Evolutionary conservation across 1,140 invertebrate genomes (phyloP), one percentile per base, ranked within the genome.

Genomic region (Cydia fagiglandana): DNA sequence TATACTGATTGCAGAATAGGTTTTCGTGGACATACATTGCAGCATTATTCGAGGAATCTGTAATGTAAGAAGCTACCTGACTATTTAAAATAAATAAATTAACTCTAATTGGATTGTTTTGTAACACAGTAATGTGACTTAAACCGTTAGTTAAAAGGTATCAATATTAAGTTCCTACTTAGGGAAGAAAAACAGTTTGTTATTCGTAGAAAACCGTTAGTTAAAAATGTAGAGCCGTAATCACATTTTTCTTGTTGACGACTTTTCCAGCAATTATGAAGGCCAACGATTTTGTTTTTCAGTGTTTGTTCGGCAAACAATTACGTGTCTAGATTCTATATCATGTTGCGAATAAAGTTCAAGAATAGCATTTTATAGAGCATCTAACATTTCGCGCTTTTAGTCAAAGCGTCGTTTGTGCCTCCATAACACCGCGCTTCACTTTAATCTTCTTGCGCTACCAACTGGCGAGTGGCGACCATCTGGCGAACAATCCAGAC

Each of bases 401-500:
- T 68, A 68, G 64, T 20, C 4, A 24, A 13, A 64, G 24, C 64
- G 2, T 38, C 30, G 17, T 70, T 70, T 17, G 7, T 15, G 45
- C 34, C 66, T 70, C 17, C 34, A 38, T 17, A 20, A 17, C 34
- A 0, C 15, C n/a, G 66, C 45, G 15, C 20, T 20, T n/a, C 34
- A 5, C 66, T 70, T 70, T 70, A 70, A 68, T 68, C 64, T 66
- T 70, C 34, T 41, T n/a, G 7, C 66, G 24, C 66, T 17, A 41
- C 66, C 66, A 38, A 38, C 66, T 70, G 66, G 30, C n/a, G n/a
- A 38, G 34, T 70, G 38, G 30, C 34, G 7, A 45, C 66, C 66
- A 70, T 70, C 34, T 70, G 66, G 66, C 15, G 34, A 70, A 41
- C 66, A 70, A 70, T 38, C 38, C 66, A 70, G 66, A 38, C 66